Evolutionary conservation across 2,797 vertebrate species (phyloP).

Genomic region (Coregonus ussuriensis): DNA sequence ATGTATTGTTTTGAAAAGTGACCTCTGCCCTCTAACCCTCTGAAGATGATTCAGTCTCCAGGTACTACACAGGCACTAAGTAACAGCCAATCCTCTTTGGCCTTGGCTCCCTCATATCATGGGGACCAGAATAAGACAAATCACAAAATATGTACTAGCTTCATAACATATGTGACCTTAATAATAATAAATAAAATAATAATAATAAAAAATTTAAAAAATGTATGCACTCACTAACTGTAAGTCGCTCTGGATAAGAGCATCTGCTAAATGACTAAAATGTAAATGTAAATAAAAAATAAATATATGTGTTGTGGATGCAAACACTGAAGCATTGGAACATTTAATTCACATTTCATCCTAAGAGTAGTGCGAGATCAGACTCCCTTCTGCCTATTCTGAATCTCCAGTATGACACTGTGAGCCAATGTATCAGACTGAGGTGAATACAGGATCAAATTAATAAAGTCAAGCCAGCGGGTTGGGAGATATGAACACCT

Average conservation of each 20-base stretch:
- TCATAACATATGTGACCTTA: too few species aligned
- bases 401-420: constrained; percentile 8
- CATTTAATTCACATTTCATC: not conserved
- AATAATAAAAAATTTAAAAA: too few species aligned
- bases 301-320: not conserved
- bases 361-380: not conserved
- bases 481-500: constrained; percentile 52
- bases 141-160: not conserved
- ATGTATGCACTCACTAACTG: too few species aligned
- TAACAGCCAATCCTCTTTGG: not conserved
- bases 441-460: constrained; percentile 31
- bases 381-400: not conserved
- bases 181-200: too few species aligned
- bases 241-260: too few species aligned
- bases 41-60: not conserved
- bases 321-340: not conserved
- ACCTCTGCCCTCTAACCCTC: not conserved
- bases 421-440: constrained; percentile 26
- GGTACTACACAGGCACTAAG: too few species aligned
- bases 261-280: too few species aligned
- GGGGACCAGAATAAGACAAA: not conserved
- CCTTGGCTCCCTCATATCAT: not conserved
- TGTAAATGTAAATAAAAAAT: too few species aligned
- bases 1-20: not conserved
- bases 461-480: constrained; percentile 61